Base-by-base conservation (phyloP, 2,888 invertebrate genomes). In the Callinectes sapidus region DNA sequence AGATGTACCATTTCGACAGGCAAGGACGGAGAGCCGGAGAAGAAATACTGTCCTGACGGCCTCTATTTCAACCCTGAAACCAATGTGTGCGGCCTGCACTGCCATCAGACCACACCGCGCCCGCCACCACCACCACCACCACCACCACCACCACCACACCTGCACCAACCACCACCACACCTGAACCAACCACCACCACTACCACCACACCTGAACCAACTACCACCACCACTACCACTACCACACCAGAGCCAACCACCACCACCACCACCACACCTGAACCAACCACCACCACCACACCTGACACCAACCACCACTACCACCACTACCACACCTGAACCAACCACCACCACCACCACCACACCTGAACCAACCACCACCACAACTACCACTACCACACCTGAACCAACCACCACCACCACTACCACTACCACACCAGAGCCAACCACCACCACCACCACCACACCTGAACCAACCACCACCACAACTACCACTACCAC, bases 41-140 rank as follows among this genome's bases (percentile, higher is more conserved):
- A 81, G 81, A 81, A 81, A n/a, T 81, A 81, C 81, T 81, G 81
- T 35, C 35, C 81, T 81, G 32, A 81, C 14, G 81, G 81, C 16
- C 81, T 81, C 16, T 81, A 35, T 18, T 81, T 81, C 81, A 81
- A 81, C 81, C 71, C 71, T 28, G 71, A 71, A 71, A 71, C 71
- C 71, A 35, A 32, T 35, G 81, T 81, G 2, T 81, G 81, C 35
- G 81, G 81, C 81, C 32, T 81, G 35, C 35, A 35, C 81, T 77
- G 81, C 18, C 16, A 28, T 13, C 32, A 81, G 6, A 81, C 81
- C 16, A 35, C 81, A 16, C 35, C n/a, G 35, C 81, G 18, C 35
- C 81, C 35, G 13, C n/a, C 81, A 14, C 81, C 81, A 81, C 81
- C 35, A 81, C 81, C 5, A 32, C 81, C 35, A 81, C 81, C 16